These are phyloP conservation scores for Narcine bancroftii DNA, from an alignment of 2,113 vertebrate species.

Conservation along the genomic window DNA sequence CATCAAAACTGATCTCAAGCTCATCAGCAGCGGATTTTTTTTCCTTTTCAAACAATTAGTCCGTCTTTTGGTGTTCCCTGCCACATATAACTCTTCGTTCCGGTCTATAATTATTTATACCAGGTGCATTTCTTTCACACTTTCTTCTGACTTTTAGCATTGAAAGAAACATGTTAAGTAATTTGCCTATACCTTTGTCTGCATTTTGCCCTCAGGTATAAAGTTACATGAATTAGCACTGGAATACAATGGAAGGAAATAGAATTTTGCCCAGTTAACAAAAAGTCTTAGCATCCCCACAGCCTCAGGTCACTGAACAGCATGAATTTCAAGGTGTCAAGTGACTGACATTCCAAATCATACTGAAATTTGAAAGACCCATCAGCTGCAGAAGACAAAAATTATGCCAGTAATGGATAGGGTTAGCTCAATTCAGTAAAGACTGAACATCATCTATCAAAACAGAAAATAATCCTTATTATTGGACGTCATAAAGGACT, in stretches of 20 bases:
- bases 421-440: constrained; percentile 1
- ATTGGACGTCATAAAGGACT: too few relatives aligned
- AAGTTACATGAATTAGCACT: constrained; percentile 40
- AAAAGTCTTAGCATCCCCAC: constrained; percentile 42
- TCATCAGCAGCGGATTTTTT: constrained; percentile 38
- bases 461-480: too few relatives aligned
- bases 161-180: constrained; percentile 42
- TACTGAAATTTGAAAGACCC: accelerated
- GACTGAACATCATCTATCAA: constrained; percentile 34
- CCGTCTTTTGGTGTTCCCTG: constrained; percentile 42
- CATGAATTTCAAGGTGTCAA: constrained; percentile 39
- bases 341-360: constrained; percentile 18
- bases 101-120: constrained; percentile 51
- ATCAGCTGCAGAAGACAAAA: constrained; percentile 29
- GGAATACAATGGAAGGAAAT: constrained; percentile 52
- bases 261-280: constrained; percentile 50
- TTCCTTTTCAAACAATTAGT: constrained; percentile 41
- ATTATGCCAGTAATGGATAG: constrained; percentile 3
- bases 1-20: constrained; percentile 21
- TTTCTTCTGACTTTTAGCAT: constrained; percentile 43
- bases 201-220: constrained; percentile 41
- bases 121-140: constrained; percentile 51
- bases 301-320: constrained; percentile 41
- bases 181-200: constrained; percentile 51
- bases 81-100: constrained; percentile 33